These are phyloP conservation scores for Apodemia duryi DNA, from an alignment of 2,888 invertebrate genomes.

Conservation along the genomic window DNA sequence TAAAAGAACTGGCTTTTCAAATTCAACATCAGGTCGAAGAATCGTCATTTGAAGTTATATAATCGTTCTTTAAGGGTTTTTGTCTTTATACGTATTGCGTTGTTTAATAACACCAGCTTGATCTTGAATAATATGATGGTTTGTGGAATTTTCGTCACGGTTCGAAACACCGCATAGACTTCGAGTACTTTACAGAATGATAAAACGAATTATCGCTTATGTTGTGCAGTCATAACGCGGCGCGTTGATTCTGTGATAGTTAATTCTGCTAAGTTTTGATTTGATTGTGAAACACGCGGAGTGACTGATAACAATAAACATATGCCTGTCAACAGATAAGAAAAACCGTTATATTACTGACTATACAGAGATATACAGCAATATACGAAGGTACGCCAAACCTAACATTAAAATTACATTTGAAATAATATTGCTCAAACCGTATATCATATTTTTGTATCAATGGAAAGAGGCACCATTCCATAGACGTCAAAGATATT, in stretches of 20 bases:
- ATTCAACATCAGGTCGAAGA: too few species aligned
- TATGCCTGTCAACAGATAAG: neutral
- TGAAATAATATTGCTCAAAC: too few species aligned
- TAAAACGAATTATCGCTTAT: conserved; percentile 5
- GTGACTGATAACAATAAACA: neutral
- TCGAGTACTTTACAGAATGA: conserved; percentile 12
- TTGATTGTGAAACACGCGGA: neutral
- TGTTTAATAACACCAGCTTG: neutral
- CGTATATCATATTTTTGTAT: too few species aligned
- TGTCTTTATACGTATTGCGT: neutral
- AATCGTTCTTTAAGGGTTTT: too few species aligned
- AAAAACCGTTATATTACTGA: neutral
- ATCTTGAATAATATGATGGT: conserved; percentile 12
- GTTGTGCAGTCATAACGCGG: neutral
- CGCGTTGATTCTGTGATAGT: neutral
- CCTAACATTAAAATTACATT: too few species aligned
- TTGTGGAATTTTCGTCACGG: conserved; percentile 27
- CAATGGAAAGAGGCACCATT: too few species aligned
- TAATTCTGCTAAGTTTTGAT: neutral
- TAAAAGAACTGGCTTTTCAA: too few species aligned
- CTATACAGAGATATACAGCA: too few species aligned
- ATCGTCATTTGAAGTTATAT: too few species aligned
- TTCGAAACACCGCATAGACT: conserved; percentile 33
- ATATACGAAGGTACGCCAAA: too few species aligned
- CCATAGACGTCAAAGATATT: too few species aligned